Base-by-base conservation (phyloP, 2,797 vertebrate genomes). In the Triplophysa bombifrons region DNA sequence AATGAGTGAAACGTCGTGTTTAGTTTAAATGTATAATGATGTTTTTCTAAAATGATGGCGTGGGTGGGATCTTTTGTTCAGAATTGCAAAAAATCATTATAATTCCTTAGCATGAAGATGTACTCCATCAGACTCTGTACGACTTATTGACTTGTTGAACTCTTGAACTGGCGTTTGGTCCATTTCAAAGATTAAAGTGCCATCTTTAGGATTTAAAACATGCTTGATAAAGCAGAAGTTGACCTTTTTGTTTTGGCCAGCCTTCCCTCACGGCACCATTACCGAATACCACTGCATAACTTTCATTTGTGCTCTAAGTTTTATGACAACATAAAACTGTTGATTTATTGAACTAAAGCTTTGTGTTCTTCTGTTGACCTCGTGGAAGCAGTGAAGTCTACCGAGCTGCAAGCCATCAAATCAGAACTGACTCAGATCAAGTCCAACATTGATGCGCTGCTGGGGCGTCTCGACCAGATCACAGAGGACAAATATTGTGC, bases 361-460 rank as follows among this genome's bases (percentile, higher is more conserved):
- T 14, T 51, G 70, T 71, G 19, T 80, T 11, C 44, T 48, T 60
- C 56, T 67, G n/a, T 50, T 20, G 44, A 27, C 10, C 56, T 25
- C 67, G 16, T 56, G 46, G 66, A 30, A 88, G 87, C 89, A 92
- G 95, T 96, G 90, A 96, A 93, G 91, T 94, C 93, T 77, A 95
- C 93, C 1, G 96, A 97, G 82, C 93, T 98, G 70, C 96, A 96
- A 82, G 91, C 94, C 0, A 98, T 98, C 88, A 98, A 98, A 91
- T 94, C 94, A 0, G 96, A 98, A 85, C 87, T 98, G 89, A 96
- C 95, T 1, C 96, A 97, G 91, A 97, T 97, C 88, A 98, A 98
- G 88, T 94, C 94, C 85, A 97, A 97, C 93, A 96, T 98, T 0
- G 96, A 98, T 6, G 94, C 96, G 34, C 90, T 98, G 74, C 93